These are phyloP conservation scores for Anguilla pacifica DNA, from an alignment of 2,797 vertebrate genomes.

Conservation along the genomic window DNA sequence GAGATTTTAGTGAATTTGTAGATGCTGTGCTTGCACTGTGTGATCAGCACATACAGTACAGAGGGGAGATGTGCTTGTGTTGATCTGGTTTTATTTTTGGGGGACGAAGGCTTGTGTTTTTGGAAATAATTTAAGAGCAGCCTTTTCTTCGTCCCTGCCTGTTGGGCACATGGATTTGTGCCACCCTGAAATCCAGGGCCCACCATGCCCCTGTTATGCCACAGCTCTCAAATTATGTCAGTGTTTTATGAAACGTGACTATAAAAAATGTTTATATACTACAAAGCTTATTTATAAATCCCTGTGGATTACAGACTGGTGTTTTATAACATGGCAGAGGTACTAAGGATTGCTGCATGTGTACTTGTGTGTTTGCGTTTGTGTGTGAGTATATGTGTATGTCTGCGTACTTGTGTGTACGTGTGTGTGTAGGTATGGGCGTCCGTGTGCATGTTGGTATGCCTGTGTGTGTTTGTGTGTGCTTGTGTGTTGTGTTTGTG, in stretches of 20 bases:
- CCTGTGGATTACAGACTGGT: conserved; percentile 71
- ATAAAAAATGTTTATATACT: conserved; percentile 79
- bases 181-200: conserved; percentile 14
- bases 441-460: not conserved
- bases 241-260: conserved; percentile 69
- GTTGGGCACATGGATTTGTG: conserved; percentile 34
- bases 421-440: conserved; percentile 20
- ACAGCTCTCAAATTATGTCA: conserved; percentile 74
- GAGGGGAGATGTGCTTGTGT: not conserved
- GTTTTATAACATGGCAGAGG: conserved; percentile 49
- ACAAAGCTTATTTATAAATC: conserved; percentile 80
- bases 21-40: not conserved
- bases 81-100: not conserved
- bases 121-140: not conserved
- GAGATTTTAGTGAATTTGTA: not conserved
- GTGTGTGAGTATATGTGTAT: conserved; percentile 1
- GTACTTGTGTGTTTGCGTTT: conserved; percentile 19
- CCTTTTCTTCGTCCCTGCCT: not conserved
- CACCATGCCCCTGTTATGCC: conserved; percentile 55
- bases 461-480: not conserved
- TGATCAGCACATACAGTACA: not conserved
- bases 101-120: not conserved
- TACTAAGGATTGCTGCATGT: conserved; percentile 34
- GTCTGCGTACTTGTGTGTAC: conserved; percentile 44
- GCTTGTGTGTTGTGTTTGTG: not conserved